phyloP scores from a whole-genome alignment of 1,140 invertebrate genomes.

The Drosophila chauvacae region DNA sequence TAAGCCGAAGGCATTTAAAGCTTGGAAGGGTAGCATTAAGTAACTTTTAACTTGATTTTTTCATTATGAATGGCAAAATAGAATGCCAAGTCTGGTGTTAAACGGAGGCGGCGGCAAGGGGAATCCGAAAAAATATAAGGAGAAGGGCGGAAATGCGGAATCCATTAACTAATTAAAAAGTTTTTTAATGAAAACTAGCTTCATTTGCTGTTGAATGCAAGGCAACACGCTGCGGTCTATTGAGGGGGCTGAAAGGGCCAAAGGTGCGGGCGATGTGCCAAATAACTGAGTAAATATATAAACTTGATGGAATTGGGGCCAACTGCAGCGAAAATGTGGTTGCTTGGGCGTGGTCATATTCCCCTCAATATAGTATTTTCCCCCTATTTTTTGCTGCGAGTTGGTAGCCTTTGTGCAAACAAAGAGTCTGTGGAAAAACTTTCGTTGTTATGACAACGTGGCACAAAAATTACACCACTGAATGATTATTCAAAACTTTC shows the following conservation, averaged over 20 bases:
- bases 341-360: constrained; percentile 42
- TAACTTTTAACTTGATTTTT: constrained; percentile 35
- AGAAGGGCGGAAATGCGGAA: constrained; percentile 17
- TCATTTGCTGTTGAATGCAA: constrained; percentile 49
- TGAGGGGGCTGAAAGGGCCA: constrained; percentile 24
- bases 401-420: constrained; percentile 18
- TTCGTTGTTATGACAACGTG: constrained; percentile 34
- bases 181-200: constrained; percentile 59
- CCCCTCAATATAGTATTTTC: neutral
- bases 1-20: constrained; percentile 37
- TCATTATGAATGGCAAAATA: constrained; percentile 18
- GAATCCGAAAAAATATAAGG: constrained; percentile 5
- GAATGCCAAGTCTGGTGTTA: constrained; percentile 27
- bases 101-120: constrained; percentile 11
- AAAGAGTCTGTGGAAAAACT: constrained; percentile 12
- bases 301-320: constrained; percentile 48
- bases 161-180: constrained; percentile 68
- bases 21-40: constrained; percentile 13
- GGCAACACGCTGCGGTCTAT: constrained; percentile 52
- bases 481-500: constrained; percentile 19
- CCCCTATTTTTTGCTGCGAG: neutral
- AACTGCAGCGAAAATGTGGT: constrained; percentile 52
- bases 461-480: neutral
- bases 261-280: constrained; percentile 37
- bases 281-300: constrained; percentile 54